Percentiles rank a stretch among this genome's conserved stretches.
phyloP scores from a whole-genome alignment of 1,140 invertebrate genomes.

The Papilio dardanus region DNA sequence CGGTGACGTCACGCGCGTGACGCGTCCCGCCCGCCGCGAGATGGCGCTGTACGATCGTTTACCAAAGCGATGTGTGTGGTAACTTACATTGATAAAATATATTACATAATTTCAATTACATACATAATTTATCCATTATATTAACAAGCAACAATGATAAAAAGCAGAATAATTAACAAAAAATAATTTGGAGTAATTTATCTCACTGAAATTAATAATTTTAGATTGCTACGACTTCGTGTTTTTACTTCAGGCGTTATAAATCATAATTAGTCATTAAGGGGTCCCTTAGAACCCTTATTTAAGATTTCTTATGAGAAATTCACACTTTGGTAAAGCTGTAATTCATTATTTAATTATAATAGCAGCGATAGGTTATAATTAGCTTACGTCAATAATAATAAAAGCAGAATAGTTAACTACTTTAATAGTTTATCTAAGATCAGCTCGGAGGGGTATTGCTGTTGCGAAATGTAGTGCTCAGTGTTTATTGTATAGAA shows the following conservation, averaged over 20 bases:
- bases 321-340: not conserved
- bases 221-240: not conserved
- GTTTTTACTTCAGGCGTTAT: not conserved
- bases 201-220: too few relatives aligned
- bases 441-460: conserved; percentile 12
- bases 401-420: conserved; percentile 33
- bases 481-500: conserved; percentile 42
- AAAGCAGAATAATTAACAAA: too few relatives aligned
- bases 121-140: too few relatives aligned
- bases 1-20: conserved; percentile 74
- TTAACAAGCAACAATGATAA: too few relatives aligned
- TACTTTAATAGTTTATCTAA: conserved; percentile 28
- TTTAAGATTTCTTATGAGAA: not conserved
- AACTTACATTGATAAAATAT: not conserved
- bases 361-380: not conserved
- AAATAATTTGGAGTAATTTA: not conserved
- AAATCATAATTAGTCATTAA: not conserved
- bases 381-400: conserved; percentile 29
- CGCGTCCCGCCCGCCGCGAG: conserved; percentile 66
- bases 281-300: too few relatives aligned
- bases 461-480: conserved; percentile 41
- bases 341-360: not conserved
- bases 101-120: not conserved
- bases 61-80: conserved; percentile 46
- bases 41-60: conserved; percentile 68